Conservation (phyloP, 2,113 vertebrate species). For the Athene noctua region DNA sequence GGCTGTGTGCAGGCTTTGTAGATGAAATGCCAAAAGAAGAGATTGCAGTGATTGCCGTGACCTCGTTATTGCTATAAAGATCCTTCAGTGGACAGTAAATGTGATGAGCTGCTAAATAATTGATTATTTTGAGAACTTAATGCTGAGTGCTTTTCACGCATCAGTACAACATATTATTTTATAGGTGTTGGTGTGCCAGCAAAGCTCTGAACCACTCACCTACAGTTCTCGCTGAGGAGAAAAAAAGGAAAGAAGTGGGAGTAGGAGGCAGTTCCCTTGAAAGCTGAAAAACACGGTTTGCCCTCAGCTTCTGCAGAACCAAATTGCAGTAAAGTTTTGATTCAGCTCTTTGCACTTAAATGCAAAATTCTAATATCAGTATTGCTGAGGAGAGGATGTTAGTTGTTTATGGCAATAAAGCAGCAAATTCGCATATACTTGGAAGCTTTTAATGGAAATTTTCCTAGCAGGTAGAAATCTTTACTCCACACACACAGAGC, state of each 20-base stretch:
- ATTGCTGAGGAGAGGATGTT: not conserved
- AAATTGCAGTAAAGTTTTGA: not conserved
- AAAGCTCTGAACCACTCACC: slow-evolving; percentile 27
- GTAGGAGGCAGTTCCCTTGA: not conserved
- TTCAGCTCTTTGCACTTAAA: not conserved
- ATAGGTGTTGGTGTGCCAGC: slow-evolving; percentile 51
- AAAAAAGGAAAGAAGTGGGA: not conserved
- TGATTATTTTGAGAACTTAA: slow-evolving; percentile 56
- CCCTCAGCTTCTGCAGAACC: not conserved
- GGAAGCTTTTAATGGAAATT: not conserved
- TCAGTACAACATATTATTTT: slow-evolving; percentile 31
- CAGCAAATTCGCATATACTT: not conserved
- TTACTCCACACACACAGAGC: not conserved
- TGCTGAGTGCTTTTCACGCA: slow-evolving; percentile 50
- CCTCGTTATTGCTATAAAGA: slow-evolving; percentile 43
- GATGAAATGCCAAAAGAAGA: slow-evolving; percentile 11
- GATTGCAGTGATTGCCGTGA: slow-evolving; percentile 23
- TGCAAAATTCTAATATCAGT: not conserved
- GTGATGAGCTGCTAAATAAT: slow-evolving; percentile 64
- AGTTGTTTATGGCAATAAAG: slow-evolving; percentile 11
- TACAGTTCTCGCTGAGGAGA: not conserved
- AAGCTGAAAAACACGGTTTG: not conserved
- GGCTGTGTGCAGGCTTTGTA: not conserved
- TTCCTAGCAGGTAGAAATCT: not conserved
- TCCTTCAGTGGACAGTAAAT: slow-evolving; percentile 40